Base-by-base conservation (phyloP, 2,888 invertebrate species). In the Busseola fusca region DNA sequence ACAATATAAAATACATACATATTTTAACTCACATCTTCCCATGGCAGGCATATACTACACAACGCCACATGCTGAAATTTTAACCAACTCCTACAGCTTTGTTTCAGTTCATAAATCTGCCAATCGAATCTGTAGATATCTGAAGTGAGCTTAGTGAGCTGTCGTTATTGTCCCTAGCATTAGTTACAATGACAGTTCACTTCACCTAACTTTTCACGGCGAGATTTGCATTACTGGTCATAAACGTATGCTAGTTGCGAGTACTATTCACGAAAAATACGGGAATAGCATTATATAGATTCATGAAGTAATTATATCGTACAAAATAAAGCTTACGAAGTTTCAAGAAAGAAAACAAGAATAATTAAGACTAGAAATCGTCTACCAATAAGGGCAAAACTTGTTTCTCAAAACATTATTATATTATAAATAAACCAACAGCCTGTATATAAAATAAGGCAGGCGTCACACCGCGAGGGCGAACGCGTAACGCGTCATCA, bases 401-500 rank as follows among this genome's bases (percentile, higher is more conserved):
- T 18, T 18, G 45, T 45, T 52, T 25, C 3, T 5, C 18, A 1
- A 25, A 37, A 37, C 0, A 9, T 1, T 45, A 30, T 42, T 18
- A 25, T 54, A 50, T 50, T 25, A n/a, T 37, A 34, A 60, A 58
- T 25, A 69, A 67, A 57, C 12, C 7, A 82, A 27, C 84, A 76
- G 1, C 52, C 74, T 84, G 64, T 84, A 79, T 9, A 69, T 16
- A 63, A 71, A 77, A 77, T 81, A 84, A 84, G 83, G 84, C 79
- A 52, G 67, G 72, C 74, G 79, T 74, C 83, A 84, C 77, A 84
- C 75, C 62, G 57, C 60, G 67, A 76, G 83, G 84, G 84, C 69
- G 73, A 77, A 54, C 71, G 42, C 64, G 81, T 80, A 78, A 84
- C 83, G 81, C 83, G 58, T 78, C 84, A 84, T 84, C 83, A 81